Evolutionary conservation across 2,888 invertebrate species (phyloP).

Genomic region (Andrena marginata): DNA sequence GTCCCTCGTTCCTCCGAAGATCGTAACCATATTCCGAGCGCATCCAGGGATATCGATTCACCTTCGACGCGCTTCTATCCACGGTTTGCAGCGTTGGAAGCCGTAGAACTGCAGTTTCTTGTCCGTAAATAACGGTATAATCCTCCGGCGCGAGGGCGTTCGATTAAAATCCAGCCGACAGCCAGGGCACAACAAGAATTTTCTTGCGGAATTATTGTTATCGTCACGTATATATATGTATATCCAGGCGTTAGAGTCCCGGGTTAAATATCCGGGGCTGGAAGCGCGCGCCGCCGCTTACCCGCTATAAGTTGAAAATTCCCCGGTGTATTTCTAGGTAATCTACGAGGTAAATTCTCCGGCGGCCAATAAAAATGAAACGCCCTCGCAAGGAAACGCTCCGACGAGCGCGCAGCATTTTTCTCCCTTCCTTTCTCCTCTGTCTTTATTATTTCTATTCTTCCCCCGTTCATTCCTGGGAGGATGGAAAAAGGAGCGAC

Average conservation of each 20-base stretch:
- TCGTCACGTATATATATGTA: conserved; percentile 62
- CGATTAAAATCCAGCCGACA: conserved; percentile 54
- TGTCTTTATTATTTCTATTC: conserved; percentile 10
- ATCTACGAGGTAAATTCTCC: conserved; percentile 59
- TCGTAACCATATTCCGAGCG: not conserved
- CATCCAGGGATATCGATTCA: conserved; percentile 31
- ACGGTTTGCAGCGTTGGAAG: not conserved
- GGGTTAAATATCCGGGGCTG: conserved; percentile 54
- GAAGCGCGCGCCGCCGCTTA: not conserved
- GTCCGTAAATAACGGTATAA: conserved; percentile 55
- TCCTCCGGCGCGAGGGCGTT: conserved; percentile 29
- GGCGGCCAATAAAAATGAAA: conserved; percentile 58
- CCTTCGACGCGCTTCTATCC: conserved; percentile 6
- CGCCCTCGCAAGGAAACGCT: conserved; percentile 43
- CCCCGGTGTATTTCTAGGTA: conserved; percentile 57
- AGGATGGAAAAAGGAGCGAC: not conserved
- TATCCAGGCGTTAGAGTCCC: conserved; percentile 46
- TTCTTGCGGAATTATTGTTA: conserved; percentile 60
- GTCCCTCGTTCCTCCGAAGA: not conserved
- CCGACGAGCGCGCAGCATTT: conserved; percentile 41
- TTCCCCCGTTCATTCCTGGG: not conserved
- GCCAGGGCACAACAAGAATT: conserved; percentile 42
- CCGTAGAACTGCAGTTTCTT: conserved; percentile 33
- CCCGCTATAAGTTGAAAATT: conserved; percentile 52
- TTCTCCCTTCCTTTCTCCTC: conserved; percentile 10